A percentile compares a stretch with the other conserved stretches of the same genome.
Conservation (phyloP, 2,113 vertebrate species). For the Xenopus tropicalis region DNA sequence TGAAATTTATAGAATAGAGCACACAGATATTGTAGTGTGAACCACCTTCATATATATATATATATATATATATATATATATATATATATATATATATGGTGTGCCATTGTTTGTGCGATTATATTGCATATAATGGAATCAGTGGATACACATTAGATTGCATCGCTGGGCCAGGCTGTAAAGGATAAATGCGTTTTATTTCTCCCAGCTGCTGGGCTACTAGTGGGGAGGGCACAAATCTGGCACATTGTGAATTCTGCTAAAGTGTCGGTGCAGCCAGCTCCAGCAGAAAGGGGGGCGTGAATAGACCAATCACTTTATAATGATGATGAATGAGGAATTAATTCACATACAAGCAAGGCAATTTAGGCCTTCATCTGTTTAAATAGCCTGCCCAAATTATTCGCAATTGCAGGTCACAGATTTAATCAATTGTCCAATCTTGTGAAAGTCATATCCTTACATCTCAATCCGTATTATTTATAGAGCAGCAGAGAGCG, state of each 20-base stretch:
- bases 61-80: no score
- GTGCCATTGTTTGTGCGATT: no score
- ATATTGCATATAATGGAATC: conserved; percentile 4
- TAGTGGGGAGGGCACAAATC: conserved; percentile 63
- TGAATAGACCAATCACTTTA: conserved; percentile 88
- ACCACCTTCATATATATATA: no score
- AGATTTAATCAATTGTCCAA: conserved; percentile 97
- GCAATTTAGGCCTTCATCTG: conserved; percentile 99
- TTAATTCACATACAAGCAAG: conserved; percentile 98
- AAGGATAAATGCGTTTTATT: conserved; percentile 75
- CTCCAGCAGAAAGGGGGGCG: conserved; percentile 83
- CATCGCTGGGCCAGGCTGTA: conserved; percentile 57
- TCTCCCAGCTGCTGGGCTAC: conserved; percentile 76
- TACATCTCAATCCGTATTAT: conserved; percentile 94
- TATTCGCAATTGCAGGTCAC: conserved; percentile 93
- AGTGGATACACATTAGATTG: background rate
- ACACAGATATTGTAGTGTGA: no score
- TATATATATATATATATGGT: no score
- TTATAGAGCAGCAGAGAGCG: conserved; percentile 73
- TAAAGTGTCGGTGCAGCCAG: conserved; percentile 90
- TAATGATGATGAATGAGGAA: conserved; percentile 99
- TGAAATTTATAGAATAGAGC: no score
- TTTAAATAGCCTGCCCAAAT: conserved; percentile 98
- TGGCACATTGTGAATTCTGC: conserved; percentile 86
- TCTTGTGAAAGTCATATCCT: conserved; percentile 92